phyloP scores from a whole-genome alignment of 2,113 vertebrate species.

The Plestiodon gilberti region DNA sequence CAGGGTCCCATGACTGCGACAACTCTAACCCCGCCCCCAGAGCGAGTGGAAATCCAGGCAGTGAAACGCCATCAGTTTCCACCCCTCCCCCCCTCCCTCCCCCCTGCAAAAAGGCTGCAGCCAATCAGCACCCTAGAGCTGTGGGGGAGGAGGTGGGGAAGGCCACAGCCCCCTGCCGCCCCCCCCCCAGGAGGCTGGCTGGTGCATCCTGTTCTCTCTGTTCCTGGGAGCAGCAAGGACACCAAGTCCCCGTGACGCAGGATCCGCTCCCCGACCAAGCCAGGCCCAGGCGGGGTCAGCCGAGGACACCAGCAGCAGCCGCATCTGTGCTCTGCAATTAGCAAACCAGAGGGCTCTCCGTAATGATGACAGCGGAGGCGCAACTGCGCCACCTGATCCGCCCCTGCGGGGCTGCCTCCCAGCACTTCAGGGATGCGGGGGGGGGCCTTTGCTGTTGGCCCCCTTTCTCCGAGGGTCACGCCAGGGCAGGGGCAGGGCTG shows the following conservation, averaged over 20 bases:
- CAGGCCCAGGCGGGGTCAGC: slow-evolving; percentile 3
- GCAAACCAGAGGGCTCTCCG: background rate
- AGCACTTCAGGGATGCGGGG: background rate
- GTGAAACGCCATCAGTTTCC: too few relatives aligned
- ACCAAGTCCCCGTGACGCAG: slow-evolving; percentile 20
- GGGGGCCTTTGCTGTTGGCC: background rate
- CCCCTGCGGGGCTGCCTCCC: too few relatives aligned
- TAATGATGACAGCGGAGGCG: background rate
- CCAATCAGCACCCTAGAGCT: background rate
- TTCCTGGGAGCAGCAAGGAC: slow-evolving; percentile 7
- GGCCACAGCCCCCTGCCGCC: background rate
- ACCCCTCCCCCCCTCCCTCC: background rate
- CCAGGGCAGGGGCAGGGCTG: background rate
- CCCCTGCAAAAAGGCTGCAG: background rate
- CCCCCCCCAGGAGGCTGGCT: background rate
- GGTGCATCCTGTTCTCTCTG: slow-evolving; percentile 5
- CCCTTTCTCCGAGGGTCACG: background rate
- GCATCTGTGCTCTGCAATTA: background rate
- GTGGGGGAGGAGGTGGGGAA: background rate
- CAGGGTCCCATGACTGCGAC: background rate
- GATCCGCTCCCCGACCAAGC: background rate
- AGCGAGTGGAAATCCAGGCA: too few relatives aligned
- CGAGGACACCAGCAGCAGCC: background rate
- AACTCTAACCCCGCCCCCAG: background rate
- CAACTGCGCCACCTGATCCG: background rate